These are phyloP conservation scores for Radopholus similis DNA, from an alignment of 1,140 invertebrate species.

Conservation along the genomic window DNA sequence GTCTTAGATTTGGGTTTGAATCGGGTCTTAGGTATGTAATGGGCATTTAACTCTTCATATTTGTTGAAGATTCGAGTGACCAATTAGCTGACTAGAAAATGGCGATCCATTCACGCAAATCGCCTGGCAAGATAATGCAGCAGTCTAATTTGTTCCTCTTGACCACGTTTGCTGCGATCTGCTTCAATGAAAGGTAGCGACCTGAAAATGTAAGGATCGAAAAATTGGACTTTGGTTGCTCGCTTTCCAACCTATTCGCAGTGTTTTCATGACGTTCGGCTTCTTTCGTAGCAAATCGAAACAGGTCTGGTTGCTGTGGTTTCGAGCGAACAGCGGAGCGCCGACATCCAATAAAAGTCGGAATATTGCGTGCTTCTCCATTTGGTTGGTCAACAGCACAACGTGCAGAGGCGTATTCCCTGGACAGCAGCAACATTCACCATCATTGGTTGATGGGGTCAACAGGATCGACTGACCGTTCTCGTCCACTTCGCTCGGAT, in stretches of 20 bases:
- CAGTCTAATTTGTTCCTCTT: constrained; percentile 22
- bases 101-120: constrained; percentile 10
- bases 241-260: constrained; percentile 18
- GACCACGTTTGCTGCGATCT: constrained; percentile 29
- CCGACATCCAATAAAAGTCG: constrained; percentile 27
- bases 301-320: constrained; percentile 31
- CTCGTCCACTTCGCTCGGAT: constrained; percentile 32
- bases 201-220: constrained; percentile 22
- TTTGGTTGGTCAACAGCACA: constrained; percentile 25
- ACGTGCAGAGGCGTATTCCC: constrained; percentile 47
- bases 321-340: constrained; percentile 41
- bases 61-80: no score
- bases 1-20: no score
- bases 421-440: constrained; percentile 13
- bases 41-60: no score
- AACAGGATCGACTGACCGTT: constrained; percentile 20
- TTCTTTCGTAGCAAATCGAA: constrained; percentile 34
- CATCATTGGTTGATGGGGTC: constrained; percentile 20
- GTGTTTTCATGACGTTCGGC: background rate
- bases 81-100: constrained; percentile 5
- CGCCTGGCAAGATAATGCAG: background rate
- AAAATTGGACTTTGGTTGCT: background rate
- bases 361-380: constrained; percentile 29
- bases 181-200: constrained; percentile 26
- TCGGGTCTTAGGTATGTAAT: no score